These are phyloP conservation scores for Melopsittacus undulatus DNA, from an alignment of 2,797 vertebrate species.

Conservation along the genomic window DNA sequence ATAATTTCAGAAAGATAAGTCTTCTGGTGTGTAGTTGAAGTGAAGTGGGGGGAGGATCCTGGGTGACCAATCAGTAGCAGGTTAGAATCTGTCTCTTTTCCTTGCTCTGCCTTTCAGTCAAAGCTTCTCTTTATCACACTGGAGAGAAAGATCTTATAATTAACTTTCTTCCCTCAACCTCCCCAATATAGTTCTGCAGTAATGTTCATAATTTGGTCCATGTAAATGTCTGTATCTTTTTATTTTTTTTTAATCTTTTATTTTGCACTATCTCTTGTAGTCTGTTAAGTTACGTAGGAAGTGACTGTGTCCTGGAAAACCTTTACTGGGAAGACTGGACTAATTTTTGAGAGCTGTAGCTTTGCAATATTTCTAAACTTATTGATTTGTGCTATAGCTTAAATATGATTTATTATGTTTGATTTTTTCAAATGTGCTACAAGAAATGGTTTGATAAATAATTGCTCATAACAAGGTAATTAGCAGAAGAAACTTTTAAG, in stretches of 20 bases:
- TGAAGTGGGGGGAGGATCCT: background rate
- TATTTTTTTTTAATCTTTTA: background rate
- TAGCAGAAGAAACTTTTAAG: constrained; percentile 10
- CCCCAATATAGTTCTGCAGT: background rate
- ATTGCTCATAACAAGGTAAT: background rate
- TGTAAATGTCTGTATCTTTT: background rate
- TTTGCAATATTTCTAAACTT: background rate
- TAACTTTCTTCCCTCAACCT: background rate
- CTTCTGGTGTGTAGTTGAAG: background rate
- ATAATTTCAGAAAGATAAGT: background rate
- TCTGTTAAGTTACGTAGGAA: background rate
- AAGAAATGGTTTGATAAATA: background rate
- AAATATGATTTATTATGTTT: background rate
- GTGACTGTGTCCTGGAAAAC: background rate
- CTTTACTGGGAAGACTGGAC: background rate
- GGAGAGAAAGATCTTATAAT: background rate
- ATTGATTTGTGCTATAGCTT: background rate
- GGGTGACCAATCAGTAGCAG: background rate
- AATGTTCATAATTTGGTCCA: background rate
- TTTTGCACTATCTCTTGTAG: background rate
- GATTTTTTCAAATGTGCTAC: background rate
- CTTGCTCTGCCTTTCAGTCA: background rate
- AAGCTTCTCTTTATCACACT: background rate
- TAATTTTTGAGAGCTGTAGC: background rate
- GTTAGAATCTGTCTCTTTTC: background rate